Base-by-base conservation (phyloP, 2,888 invertebrate genomes). In the Pyrgus malvae region DNA sequence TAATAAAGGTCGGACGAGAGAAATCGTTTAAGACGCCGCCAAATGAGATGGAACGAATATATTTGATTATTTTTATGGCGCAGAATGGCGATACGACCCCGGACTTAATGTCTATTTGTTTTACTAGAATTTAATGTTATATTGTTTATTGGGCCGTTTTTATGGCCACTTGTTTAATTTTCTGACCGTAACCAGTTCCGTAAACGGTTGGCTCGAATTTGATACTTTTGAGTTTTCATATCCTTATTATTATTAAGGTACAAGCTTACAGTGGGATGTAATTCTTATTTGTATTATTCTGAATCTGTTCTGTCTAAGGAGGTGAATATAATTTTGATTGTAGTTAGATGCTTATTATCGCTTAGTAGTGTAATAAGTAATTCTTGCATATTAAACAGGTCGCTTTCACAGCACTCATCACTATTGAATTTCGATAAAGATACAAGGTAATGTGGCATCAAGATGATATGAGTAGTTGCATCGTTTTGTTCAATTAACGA, bases 11-110 rank as follows among this genome's bases (percentile, higher is more conserved):
- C 80, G 86, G 89, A 89, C 88, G 83, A 89, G 89, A 88, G 84
- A 89, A 90, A 90, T 88, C 90, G 90, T 90, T 90, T 90, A 90
- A 90, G 89, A 88, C 80, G 81, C 80, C 78, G 80, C 81, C 84
- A 90, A 90, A 90, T 90, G 90, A 90, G 89, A 86, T 84, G 89
- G 88, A 89, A 89, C 88, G 85, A 87, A 90, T 89, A 89, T 85
- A 88, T 89, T 89, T 88, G 88, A 90, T 89, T 90, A 89, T 87
- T 88, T 89, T 90, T 89, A 90, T 87, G 86, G 84, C 79, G 73
- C 69, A 78, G 80, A 87, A 87, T 88, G 82, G 89, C 85, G 82
- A 83, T 86, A 85, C 82, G 78, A 78, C 67, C 71, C 68, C 75
- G 74, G 70, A 66, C 76, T 75, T 85, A 84, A 88, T 84, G 78